A percentile compares a stretch with the other conserved stretches of the same genome.
Evolutionary conservation across 2,113 vertebrate species (phyloP).

Genomic region (Embiotoca jacksoni): DNA sequence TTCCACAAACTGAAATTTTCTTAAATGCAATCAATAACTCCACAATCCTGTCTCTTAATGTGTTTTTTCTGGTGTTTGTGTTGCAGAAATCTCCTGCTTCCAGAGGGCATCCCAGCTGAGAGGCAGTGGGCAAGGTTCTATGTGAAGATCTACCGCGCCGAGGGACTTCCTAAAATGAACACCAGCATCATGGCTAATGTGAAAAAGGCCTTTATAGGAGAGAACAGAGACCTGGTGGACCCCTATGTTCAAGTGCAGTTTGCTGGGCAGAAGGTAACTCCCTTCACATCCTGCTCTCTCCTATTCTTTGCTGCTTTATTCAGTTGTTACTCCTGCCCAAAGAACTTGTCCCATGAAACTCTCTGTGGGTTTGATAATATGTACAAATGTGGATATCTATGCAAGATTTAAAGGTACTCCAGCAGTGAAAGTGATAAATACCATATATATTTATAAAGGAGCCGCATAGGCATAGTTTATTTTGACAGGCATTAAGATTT

Average conservation of each 20-base stretch:
- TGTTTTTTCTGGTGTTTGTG: conserved; percentile 15
- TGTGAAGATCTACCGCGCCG: conserved; percentile 92
- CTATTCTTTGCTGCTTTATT: background rate
- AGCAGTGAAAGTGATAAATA: background rate
- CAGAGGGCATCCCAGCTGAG: conserved; percentile 92
- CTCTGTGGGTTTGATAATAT: background rate
- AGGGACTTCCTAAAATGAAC: conserved; percentile 98
- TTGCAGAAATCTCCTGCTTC: conserved; percentile 93
- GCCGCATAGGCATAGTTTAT: background rate
- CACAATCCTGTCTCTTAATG: background rate
- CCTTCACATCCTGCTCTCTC: background rate
- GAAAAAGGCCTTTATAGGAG: conserved; percentile 97
- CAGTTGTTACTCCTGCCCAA: background rate
- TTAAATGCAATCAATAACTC: background rate
- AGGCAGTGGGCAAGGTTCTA: conserved; percentile 97
- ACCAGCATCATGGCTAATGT: conserved; percentile 98
- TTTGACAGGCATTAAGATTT: background rate
- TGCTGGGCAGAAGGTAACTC: conserved; percentile 93
- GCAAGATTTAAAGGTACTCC: background rate
- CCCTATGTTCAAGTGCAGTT: conserved; percentile 96
- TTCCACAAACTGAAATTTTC: background rate
- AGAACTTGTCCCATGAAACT: background rate
- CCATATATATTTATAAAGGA: background rate
- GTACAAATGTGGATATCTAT: background rate
- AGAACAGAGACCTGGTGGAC: conserved; percentile 97